A percentile compares a stretch with the other conserved stretches of the same genome.
Conservation (phyloP, 2,113 vertebrate genomes). For the Gambusia holbrooki region DNA sequence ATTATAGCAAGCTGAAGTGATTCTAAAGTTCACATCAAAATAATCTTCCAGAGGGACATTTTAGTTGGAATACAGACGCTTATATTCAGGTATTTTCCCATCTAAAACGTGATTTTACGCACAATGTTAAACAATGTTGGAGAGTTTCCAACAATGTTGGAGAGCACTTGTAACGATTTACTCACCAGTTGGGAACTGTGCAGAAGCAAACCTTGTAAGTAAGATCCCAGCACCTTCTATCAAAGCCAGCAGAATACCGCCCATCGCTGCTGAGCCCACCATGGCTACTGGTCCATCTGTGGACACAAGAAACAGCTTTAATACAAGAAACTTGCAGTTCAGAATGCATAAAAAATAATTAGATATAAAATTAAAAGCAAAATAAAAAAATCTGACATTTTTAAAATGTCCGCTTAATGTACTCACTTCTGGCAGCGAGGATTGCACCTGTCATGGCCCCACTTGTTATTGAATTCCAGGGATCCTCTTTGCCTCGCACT, state of each 20-base stretch:
- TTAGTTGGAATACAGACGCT: not conserved
- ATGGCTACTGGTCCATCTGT: conserved; percentile 93
- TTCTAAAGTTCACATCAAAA: not conserved
- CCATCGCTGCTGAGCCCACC: conserved; percentile 95
- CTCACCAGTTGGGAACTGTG: conserved; percentile 92
- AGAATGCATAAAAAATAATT: not conserved
- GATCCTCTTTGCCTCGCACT: conserved; percentile 94
- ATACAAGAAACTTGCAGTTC: not conserved
- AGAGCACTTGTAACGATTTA: conserved; percentile 1
- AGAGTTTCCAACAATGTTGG: not conserved
- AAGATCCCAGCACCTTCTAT: conserved; percentile 97
- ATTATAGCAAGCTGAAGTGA: not conserved
- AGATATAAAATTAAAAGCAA: not conserved
- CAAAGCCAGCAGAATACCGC: conserved; percentile 92
- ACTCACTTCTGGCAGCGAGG: conserved; percentile 95
- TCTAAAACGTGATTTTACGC: not conserved
- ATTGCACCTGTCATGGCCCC: conserved; percentile 96
- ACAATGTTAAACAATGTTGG: not conserved
- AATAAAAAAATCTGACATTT: not conserved
- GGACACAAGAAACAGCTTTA: not conserved
- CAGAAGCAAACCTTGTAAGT: conserved; percentile 91
- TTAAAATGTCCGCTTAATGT: not conserved
- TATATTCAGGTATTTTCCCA: not conserved
- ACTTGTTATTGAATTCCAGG: conserved; percentile 98
- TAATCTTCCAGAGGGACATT: not conserved